Evolutionary conservation across 2,888 invertebrate genomes (phyloP).

Genomic region (Pachycephus smyrnensis): DNA sequence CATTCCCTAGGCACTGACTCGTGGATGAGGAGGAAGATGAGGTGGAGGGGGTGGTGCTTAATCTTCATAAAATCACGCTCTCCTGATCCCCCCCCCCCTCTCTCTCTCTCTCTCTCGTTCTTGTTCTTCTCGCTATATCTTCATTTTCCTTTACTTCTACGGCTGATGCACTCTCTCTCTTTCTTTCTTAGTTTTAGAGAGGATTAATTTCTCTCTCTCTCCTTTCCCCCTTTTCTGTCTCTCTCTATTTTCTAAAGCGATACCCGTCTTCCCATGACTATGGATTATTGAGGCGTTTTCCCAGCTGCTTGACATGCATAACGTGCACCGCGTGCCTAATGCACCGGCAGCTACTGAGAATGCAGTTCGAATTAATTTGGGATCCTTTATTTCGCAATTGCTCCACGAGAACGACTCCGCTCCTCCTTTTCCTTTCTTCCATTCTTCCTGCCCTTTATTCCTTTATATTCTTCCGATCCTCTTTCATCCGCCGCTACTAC

Average conservation of each 20-base stretch:
- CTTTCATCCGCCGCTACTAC: too few species aligned
- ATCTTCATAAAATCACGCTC: conserved; percentile 35
- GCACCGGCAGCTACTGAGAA: conserved; percentile 21
- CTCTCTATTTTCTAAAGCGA: conserved; percentile 1
- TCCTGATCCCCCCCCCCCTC: conserved; percentile 16
- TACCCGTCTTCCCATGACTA: not conserved
- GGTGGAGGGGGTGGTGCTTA: conserved; percentile 27
- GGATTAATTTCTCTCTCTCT: too few species aligned
- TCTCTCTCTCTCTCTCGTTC: not conserved
- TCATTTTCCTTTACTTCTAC: conserved; percentile 17
- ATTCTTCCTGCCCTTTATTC: too few species aligned
- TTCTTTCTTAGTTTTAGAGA: too few species aligned
- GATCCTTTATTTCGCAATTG: conserved; percentile 8
- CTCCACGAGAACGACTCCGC: not conserved
- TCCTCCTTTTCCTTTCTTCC: too few species aligned
- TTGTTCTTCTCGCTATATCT: not conserved
- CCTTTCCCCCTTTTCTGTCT: not conserved
- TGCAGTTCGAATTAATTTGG: conserved; percentile 27
- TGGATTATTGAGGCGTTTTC: conserved; percentile 9
- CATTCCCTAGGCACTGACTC: conserved; percentile 23
- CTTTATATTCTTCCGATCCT: too few species aligned
- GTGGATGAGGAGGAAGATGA: conserved; percentile 14
- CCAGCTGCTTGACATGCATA: conserved; percentile 10
- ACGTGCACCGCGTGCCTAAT: conserved; percentile 21
- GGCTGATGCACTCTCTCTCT: conserved; percentile 9